phyloP scores from a whole-genome alignment of 2,888 invertebrate genomes.

The Metellina segmentata region DNA sequence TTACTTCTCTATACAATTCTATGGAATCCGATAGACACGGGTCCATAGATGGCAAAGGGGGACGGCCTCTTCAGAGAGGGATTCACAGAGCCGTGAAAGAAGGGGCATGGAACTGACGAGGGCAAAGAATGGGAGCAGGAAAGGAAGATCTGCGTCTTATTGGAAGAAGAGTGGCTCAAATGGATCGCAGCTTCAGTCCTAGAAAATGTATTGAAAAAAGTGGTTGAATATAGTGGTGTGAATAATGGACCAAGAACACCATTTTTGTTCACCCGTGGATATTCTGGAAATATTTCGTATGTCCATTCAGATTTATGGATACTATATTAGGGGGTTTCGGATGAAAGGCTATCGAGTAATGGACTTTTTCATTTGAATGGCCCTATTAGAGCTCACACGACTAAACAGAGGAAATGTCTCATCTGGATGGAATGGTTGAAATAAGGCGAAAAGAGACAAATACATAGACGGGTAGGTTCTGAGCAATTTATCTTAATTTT shows the following conservation, averaged over 20 bases:
- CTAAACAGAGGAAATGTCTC: background rate
- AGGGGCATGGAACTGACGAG: slow-evolving; percentile 28
- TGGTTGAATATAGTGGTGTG: background rate
- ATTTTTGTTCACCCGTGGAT: background rate
- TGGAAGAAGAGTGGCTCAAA: slow-evolving; percentile 22
- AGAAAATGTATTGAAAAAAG: background rate
- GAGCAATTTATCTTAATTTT: too few relatives aligned
- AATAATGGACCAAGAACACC: background rate
- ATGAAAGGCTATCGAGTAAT: background rate
- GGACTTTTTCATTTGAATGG: background rate
- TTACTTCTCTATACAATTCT: slow-evolving; percentile 50
- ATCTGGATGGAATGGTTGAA: background rate
- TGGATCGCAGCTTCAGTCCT: background rate
- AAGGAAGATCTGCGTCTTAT: slow-evolving; percentile 10
- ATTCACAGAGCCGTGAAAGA: slow-evolving; percentile 41
- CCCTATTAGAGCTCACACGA: background rate
- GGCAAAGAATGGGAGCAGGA: slow-evolving; percentile 35
- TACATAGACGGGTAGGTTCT: too few relatives aligned
- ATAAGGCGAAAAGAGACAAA: background rate
- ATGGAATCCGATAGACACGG: slow-evolving; percentile 49
- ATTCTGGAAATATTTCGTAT: background rate
- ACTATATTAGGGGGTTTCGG: background rate
- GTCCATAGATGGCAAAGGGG: background rate
- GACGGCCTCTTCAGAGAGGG: slow-evolving; percentile 14
- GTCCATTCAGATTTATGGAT: background rate